A percentile compares a stretch with the other conserved stretches of the same genome.
phyloP scores from a whole-genome alignment of 2,113 vertebrate genomes.

The Salvelinus namaycush region DNA sequence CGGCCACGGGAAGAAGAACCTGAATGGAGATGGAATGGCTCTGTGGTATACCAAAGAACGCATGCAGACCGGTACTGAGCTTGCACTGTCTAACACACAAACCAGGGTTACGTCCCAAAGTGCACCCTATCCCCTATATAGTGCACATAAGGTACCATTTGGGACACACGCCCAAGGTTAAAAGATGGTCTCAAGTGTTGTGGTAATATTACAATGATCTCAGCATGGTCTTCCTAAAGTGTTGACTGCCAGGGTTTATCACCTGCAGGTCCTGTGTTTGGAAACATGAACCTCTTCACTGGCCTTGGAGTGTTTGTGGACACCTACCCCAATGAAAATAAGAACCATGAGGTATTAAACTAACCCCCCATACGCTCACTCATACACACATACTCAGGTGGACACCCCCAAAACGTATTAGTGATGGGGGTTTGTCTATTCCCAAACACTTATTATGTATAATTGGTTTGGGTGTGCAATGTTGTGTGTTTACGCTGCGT shows the following conservation, averaged over 20 bases:
- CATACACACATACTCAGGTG: constrained; percentile 14
- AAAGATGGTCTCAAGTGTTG: not conserved
- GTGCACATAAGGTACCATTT: too few species aligned
- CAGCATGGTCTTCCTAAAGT: not conserved
- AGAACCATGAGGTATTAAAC: constrained; percentile 84
- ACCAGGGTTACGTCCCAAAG: not conserved
- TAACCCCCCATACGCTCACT: not conserved
- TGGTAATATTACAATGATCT: not conserved
- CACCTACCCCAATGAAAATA: constrained; percentile 93
- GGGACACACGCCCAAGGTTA: too few species aligned
- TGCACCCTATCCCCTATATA: too few species aligned
- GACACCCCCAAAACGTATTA: not conserved
- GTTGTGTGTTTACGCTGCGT: constrained; percentile 7
- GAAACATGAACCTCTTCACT: constrained; percentile 88
- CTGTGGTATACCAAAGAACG: constrained; percentile 94
- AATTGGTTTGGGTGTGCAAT: not conserved
- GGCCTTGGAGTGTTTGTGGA: constrained; percentile 92
- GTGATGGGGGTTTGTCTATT: not conserved
- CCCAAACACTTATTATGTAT: not conserved
- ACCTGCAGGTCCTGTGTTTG: constrained; percentile 88
- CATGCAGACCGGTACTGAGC: constrained; percentile 84
- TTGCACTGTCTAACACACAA: not conserved
- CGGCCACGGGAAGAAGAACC: constrained; percentile 90
- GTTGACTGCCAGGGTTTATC: not conserved
- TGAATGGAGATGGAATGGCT: constrained; percentile 90